phyloP scores from a whole-genome alignment of 2,113 vertebrate genomes.

The Thoracochromis brauschi region DNA sequence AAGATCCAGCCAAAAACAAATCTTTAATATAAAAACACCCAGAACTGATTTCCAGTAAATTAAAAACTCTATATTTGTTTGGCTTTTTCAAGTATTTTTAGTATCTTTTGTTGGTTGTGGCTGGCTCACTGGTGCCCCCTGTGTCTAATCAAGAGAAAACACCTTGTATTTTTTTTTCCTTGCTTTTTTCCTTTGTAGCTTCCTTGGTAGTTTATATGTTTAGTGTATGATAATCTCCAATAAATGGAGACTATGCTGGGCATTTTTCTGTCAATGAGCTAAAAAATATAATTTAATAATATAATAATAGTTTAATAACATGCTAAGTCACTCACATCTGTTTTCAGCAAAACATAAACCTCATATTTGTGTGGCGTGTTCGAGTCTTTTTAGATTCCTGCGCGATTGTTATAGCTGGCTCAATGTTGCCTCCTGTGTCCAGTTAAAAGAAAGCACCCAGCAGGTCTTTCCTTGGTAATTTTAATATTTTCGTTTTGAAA shows the following conservation, averaged over 20 bases:
- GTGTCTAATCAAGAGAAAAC: not conserved
- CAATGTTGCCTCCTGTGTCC: not conserved
- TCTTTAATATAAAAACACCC: not conserved
- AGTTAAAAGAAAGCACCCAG: not conserved
- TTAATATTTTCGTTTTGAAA: not conserved
- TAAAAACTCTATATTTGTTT: not conserved
- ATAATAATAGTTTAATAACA: not conserved
- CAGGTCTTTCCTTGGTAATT: not conserved
- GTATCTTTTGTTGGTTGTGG: not conserved
- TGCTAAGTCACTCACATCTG: not conserved
- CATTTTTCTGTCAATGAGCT: not conserved
- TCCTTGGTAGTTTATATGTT: not conserved
- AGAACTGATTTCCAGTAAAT: not conserved
- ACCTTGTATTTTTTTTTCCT: not conserved
- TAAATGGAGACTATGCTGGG: not conserved
- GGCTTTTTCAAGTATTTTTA: not conserved
- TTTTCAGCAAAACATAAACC: not conserved
- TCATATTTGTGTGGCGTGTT: not conserved
- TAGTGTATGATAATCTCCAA: not conserved
- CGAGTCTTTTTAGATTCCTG: not conserved
- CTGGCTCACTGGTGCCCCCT: not conserved
- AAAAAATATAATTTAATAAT: not conserved
- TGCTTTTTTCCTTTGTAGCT: not conserved
- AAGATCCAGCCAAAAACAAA: not conserved
- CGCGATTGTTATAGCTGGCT: rapidly evolving